These are phyloP conservation scores for Syritta pipiens DNA, from an alignment of 2,888 invertebrate genomes.

Conservation along the genomic window DNA sequence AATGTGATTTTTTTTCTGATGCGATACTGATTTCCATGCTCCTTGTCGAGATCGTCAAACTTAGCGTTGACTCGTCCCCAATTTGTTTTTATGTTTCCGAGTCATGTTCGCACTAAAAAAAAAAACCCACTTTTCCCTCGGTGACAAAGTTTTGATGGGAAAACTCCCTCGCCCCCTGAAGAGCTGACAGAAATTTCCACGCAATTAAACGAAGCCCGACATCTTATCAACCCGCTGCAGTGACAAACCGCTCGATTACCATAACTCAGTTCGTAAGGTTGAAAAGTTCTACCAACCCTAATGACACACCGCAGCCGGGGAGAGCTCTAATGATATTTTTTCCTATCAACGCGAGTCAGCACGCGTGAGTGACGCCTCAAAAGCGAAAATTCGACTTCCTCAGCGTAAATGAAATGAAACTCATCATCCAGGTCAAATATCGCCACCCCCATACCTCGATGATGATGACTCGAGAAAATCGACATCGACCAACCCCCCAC, in stretches of 20 bases:
- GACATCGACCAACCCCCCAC: too few relatives aligned
- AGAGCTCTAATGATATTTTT: too few relatives aligned
- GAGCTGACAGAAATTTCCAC: constrained; percentile 7
- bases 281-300: constrained; percentile 11
- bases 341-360: neutral
- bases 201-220: constrained; percentile 4
- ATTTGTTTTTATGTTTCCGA: too few relatives aligned
- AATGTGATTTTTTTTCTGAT: too few relatives aligned
- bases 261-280: constrained; percentile 5
- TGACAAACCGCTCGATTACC: constrained; percentile 21
- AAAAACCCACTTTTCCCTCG: too few relatives aligned
- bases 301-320: too few relatives aligned
- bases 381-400: constrained; percentile 3
- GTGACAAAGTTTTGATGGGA: too few relatives aligned
- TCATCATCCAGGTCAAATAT: constrained; percentile 36
- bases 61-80: too few relatives aligned
- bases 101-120: too few relatives aligned
- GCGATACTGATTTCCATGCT: too few relatives aligned
- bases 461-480: constrained; percentile 11
- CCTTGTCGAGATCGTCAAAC: too few relatives aligned
- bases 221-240: constrained; percentile 18
- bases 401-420: constrained; percentile 34
- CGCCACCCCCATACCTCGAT: constrained; percentile 7
- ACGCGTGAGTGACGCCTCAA: neutral
- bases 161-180: too few relatives aligned